Evolutionary conservation across 2,797 vertebrate species (phyloP).

Genomic region (Synanceia verrucosa): DNA sequence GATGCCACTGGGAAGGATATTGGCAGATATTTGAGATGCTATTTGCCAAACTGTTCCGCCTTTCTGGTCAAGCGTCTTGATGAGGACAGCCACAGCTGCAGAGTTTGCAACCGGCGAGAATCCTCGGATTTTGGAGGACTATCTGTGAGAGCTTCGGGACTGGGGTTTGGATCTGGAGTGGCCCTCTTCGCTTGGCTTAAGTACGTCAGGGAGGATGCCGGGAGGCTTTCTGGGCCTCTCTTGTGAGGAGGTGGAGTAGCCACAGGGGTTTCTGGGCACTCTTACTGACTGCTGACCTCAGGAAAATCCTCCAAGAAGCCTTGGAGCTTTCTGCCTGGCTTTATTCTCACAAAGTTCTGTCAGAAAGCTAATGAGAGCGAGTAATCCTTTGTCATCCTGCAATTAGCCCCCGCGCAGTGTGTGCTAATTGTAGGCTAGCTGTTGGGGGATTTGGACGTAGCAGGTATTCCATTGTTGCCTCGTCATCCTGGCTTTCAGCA

Average conservation of each 20-base stretch:
- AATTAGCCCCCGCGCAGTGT: slow-evolving; percentile 12
- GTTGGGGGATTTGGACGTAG: slow-evolving; percentile 20
- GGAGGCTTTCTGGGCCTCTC: slow-evolving; percentile 7
- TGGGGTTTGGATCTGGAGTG: neutral
- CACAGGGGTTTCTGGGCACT: neutral
- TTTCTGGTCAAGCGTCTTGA: slow-evolving; percentile 10
- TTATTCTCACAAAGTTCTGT: slow-evolving; percentile 1
- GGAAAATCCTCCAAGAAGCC: slow-evolving; percentile 1
- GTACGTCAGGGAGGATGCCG: slow-evolving; percentile 19
- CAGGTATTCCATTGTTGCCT: neutral
- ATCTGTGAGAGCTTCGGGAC: neutral
- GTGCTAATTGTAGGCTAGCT: slow-evolving; percentile 34
- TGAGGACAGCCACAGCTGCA: slow-evolving; percentile 1
- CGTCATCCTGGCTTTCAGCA: slow-evolving; percentile 8
- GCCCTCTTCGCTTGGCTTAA: slow-evolving; percentile 22
- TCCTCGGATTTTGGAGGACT: slow-evolving; percentile 26
- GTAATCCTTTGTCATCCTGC: neutral
- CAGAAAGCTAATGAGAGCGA: slow-evolving; percentile 9
- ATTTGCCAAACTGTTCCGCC: slow-evolving; percentile 16
- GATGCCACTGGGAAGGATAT: too few species aligned
- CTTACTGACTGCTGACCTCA: neutral
- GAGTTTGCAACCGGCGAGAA: slow-evolving; percentile 6
- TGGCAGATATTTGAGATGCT: neutral
- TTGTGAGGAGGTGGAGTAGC: slow-evolving; percentile 8
- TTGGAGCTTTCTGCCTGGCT: neutral